phyloP scores from a whole-genome alignment of 1,140 invertebrate species.

The Metopolophium dirhodum region DNA sequence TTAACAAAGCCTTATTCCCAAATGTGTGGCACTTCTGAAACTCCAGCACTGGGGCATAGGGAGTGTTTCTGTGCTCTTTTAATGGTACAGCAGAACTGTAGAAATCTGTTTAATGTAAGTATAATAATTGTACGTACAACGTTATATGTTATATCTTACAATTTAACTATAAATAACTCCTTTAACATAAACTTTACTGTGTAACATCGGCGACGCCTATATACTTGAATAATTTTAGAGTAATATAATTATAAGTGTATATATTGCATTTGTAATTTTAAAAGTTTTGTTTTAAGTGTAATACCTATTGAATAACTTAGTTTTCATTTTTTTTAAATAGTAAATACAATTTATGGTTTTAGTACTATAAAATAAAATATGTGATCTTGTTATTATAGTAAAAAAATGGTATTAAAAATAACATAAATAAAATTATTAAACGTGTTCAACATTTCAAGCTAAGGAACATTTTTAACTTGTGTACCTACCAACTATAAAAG shows the following conservation, averaged over 20 bases:
- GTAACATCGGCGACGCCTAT: background rate
- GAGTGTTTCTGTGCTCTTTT: background rate
- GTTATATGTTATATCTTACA: background rate
- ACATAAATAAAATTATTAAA: background rate
- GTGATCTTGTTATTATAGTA: background rate
- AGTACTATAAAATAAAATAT: background rate
- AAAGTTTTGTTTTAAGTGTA: background rate
- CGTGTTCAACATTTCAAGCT: background rate
- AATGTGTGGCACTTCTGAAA: background rate
- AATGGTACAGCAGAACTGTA: background rate
- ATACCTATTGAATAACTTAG: background rate
- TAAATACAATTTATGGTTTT: background rate
- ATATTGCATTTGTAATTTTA: background rate
- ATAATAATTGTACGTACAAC: background rate
- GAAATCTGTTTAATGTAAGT: background rate
- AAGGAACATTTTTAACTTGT: background rate
- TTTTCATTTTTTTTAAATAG: background rate
- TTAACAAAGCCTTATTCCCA: background rate
- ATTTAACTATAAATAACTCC: constrained; percentile 1
- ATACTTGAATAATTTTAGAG: background rate
- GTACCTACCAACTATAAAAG: background rate
- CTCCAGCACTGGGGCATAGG: background rate
- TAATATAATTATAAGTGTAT: background rate
- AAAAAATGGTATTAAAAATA: background rate
- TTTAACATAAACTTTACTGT: constrained; percentile 8